Evolutionary conservation across 2,113 vertebrate species (phyloP), one percentile per base, ranked within the genome.

Genomic region (Neodontobutis hainanensis): DNA sequence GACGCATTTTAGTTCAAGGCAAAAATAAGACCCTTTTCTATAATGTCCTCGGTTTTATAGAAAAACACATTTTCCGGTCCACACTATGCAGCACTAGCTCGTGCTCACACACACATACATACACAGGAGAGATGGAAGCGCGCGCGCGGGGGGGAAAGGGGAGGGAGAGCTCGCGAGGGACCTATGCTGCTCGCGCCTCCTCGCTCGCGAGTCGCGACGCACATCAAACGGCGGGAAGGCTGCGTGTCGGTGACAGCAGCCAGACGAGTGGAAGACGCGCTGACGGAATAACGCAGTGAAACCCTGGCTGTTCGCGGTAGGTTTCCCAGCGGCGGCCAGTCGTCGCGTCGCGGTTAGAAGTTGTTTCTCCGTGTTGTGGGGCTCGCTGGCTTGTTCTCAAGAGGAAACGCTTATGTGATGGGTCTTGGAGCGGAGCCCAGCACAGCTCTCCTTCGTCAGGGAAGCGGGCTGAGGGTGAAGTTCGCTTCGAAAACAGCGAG

Each of bases 341-440:
- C 53, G 10, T 69, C 15, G n/a, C 38, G 10, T 4, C 6, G 55
- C 14, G 53, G 50, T 19, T 16, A 44, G 14, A 73, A 34, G 61
- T 64, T 58, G 46, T 53, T 32, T 19, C 40, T 51, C 14, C 0
- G 5, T 38, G 32, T 10, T 65, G 40, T 70, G 58, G 70, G 50
- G 61, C 10, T 27, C 19, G 11, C 32, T 9, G 27, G 2, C 38
- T 43, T 57, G 36, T 35, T 38, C 55, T 45, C 42, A 61, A 61
- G 78, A 36, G 43, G 61, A 52, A 57, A 59, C 40, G 57, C 68
- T 84, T 34, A 74, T 84, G 92, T 80, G 91, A 94, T 94, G 94
- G 93, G 92, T 84, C 77, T 86, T 78, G 84, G 88, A 80, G 81
- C 66, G 76, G 75, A 78, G 82, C 87, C 81, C 78, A 5, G 86